Evolutionary conservation across 2,113 vertebrate species (phyloP).

Genomic region (Herpetotheres cachinnans): DNA sequence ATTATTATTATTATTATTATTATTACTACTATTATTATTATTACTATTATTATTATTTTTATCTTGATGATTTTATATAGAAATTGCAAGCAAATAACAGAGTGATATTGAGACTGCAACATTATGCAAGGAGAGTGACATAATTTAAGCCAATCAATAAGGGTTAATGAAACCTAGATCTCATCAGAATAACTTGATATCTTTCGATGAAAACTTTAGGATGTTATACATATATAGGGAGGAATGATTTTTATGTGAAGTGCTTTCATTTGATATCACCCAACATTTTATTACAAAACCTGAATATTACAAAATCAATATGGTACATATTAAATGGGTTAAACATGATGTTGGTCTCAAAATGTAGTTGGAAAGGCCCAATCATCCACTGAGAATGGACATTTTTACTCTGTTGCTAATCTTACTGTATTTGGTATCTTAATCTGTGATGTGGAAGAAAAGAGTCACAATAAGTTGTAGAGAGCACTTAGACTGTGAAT

Average conservation of each 20-base stretch:
- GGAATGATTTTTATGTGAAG: neutral
- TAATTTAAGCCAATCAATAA: slow-evolving; percentile 19
- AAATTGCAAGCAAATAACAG: neutral
- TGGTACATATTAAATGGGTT: neutral
- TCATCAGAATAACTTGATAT: neutral
- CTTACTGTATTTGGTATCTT: neutral
- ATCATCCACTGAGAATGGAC: neutral
- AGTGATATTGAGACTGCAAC: neutral
- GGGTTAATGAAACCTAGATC: slow-evolving; percentile 20
- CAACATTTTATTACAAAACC: slow-evolving; percentile 7
- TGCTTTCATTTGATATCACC: neutral
- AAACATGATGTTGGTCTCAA: neutral
- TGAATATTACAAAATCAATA: neutral
- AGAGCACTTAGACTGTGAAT: neutral
- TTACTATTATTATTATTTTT: no score
- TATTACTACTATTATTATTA: no score
- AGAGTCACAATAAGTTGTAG: neutral
- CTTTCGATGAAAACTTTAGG: slow-evolving; percentile 6
- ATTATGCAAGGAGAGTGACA: neutral
- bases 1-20: no score
- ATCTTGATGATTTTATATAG: neutral
- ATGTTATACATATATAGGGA: neutral
- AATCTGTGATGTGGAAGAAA: neutral
- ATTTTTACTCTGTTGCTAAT: neutral
- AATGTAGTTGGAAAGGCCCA: neutral